Base-by-base conservation (phyloP, 2,888 invertebrate genomes). In the Ectemnius cavifrons region DNA sequence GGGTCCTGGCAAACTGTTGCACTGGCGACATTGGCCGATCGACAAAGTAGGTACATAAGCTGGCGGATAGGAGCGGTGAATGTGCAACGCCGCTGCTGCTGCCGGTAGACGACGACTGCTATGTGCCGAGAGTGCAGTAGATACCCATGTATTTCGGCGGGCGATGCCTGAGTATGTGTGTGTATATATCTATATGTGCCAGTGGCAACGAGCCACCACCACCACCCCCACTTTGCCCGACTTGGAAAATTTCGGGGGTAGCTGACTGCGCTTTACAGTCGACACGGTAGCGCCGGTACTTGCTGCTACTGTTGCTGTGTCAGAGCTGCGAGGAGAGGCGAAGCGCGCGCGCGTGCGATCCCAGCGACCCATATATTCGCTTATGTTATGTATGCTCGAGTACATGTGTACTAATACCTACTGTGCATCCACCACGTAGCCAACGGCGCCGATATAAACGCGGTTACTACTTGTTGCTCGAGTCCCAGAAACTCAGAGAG, bases 381-480 rank as follows among this genome's bases (percentile, higher is more conserved):
- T 58, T 16, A 57, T 57, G 67, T 75, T 74, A 67, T 75, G 63
- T 71, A 64, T 65, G 71, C 73, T 71, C 68, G 1, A 8, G 68
- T 63, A 60, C 62, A 73, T 78, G 75, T 79, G 71, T 82, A 84
- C 84, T 68, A 80, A 81, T 73, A 80, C 83, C 74, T 77, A 61
- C 67, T 46, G 71, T 75, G 78, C 75, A 81, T 82, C 79, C 76
- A 78, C 73, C 67, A 71, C 82, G 75, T 77, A 79, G 77, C 81
- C 81, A 75, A 75, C 75, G 83, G 75, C 82, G 83, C 75, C 84
- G 84, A 85, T 88, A 84, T 85, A 84, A 85, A 86, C 85, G 84
- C 84, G 85, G 84, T 88, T 87, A 88, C 89, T 89, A 89, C 89
- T 89, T 89, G 89, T 89, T 89, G 89, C 89, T 86, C 85, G 73